These are phyloP conservation scores for Xanthorhoe designata DNA, from an alignment of 2,888 invertebrate genomes.

Conservation along the genomic window DNA sequence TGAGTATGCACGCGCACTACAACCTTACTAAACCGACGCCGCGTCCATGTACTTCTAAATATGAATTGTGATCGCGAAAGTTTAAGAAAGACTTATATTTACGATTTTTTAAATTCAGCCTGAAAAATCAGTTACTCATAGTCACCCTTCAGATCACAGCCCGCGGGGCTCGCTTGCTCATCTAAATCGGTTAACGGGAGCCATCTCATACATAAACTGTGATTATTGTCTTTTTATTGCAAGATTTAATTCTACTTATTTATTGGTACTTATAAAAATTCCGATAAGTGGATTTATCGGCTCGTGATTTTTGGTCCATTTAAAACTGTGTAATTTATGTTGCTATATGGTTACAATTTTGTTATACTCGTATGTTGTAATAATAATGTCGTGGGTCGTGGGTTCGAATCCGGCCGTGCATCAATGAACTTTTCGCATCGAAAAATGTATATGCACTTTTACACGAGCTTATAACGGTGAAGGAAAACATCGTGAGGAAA, in stretches of 20 bases:
- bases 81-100: not conserved
- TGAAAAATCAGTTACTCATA: not conserved
- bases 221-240: conserved; percentile 79
- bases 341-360: too few relatives aligned
- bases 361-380: too few relatives aligned
- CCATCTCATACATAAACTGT: conserved; percentile 70
- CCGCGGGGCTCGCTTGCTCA: conserved; percentile 44
- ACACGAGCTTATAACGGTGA: too few relatives aligned
- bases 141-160: conserved; percentile 36
- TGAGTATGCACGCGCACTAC: too few relatives aligned
- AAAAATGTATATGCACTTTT: too few relatives aligned
- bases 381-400: too few relatives aligned
- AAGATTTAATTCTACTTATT: conserved; percentile 30
- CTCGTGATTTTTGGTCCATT: conserved; percentile 21
- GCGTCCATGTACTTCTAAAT: too few relatives aligned
- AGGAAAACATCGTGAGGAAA: too few relatives aligned
- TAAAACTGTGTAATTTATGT: not conserved
- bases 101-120: not conserved
- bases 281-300: conserved; percentile 34
- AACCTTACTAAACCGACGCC: too few relatives aligned
- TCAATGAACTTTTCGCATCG: too few relatives aligned
- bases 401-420: too few relatives aligned
- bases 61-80: too few relatives aligned
- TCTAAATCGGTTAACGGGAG: conserved; percentile 65
- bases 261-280: conserved; percentile 55